These are phyloP conservation scores for Pseudopodoces humilis DNA, from an alignment of 2,113 vertebrate species.

Conservation along the genomic window DNA sequence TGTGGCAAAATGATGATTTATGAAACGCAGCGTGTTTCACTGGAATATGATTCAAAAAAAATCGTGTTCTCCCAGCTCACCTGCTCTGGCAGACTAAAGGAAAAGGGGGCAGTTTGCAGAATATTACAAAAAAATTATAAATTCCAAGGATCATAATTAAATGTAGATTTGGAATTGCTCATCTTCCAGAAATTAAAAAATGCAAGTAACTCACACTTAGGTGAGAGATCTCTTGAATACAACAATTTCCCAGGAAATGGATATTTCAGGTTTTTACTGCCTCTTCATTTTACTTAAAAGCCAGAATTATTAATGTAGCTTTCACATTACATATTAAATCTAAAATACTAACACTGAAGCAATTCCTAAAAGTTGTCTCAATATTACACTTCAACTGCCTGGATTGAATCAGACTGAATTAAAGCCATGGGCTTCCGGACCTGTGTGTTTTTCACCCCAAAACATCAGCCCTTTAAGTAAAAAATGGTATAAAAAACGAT, in stretches of 20 bases:
- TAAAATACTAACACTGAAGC: not conserved
- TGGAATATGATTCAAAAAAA: not conserved
- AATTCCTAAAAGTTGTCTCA: not conserved
- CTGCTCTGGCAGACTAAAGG: not conserved
- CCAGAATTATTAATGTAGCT: not conserved
- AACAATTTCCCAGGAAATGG: not conserved
- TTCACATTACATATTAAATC: not conserved
- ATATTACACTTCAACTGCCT: not conserved
- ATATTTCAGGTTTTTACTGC: not conserved
- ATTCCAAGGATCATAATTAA: not conserved
- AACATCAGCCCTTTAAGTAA: not conserved
- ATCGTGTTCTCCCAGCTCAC: not conserved
- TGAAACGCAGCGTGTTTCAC: not conserved
- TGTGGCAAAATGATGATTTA: not conserved
- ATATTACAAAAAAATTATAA: not conserved
- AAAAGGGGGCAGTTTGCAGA: not conserved
- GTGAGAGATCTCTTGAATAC: not conserved
- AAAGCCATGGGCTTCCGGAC: not conserved
- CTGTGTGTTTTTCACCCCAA: not conserved
- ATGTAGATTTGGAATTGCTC: not conserved
- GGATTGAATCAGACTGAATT: not conserved
- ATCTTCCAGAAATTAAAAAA: conserved; percentile 24
- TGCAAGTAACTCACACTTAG: not conserved
- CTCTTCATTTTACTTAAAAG: not conserved
- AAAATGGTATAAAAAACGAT: not conserved